Conservation (phyloP, 2,113 vertebrate species). For the Aptenodytes forsteri region DNA sequence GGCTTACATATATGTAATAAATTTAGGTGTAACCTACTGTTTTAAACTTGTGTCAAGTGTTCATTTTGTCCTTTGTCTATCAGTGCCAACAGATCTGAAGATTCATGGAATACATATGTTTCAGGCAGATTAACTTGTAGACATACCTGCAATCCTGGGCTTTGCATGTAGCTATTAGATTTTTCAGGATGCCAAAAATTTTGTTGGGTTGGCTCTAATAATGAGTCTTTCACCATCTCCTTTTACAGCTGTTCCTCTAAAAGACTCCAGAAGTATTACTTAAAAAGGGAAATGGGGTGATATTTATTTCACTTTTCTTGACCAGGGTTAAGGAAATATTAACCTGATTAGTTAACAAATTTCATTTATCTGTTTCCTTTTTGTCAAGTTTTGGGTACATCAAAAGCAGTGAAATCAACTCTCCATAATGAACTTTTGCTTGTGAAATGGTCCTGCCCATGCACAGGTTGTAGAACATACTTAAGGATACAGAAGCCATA, state of each 20-base stretch:
- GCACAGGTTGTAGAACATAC: not conserved
- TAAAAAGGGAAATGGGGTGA: not conserved
- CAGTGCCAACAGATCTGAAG: not conserved
- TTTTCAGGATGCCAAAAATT: not conserved
- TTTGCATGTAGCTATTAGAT: not conserved
- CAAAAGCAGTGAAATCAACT: not conserved
- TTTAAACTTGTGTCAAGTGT: not conserved
- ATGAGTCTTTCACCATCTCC: not conserved
- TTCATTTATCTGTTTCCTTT: not conserved
- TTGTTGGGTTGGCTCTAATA: not conserved
- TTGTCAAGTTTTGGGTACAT: not conserved
- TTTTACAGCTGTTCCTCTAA: not conserved
- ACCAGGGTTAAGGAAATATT: not conserved
- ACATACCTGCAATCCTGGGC: not conserved
- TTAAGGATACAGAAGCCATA: not conserved
- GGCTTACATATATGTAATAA: not conserved
- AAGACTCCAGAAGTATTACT: not conserved
- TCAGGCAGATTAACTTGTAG: not conserved
- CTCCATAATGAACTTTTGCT: not conserved
- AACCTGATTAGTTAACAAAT: not conserved
- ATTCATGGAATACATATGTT: not conserved
- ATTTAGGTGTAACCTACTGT: not conserved
- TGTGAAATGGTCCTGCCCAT: not conserved
- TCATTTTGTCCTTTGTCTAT: not conserved
- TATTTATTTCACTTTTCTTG: not conserved